Conservation (phyloP, 2,888 invertebrate genomes). For the Coelinius sp. region DNA sequence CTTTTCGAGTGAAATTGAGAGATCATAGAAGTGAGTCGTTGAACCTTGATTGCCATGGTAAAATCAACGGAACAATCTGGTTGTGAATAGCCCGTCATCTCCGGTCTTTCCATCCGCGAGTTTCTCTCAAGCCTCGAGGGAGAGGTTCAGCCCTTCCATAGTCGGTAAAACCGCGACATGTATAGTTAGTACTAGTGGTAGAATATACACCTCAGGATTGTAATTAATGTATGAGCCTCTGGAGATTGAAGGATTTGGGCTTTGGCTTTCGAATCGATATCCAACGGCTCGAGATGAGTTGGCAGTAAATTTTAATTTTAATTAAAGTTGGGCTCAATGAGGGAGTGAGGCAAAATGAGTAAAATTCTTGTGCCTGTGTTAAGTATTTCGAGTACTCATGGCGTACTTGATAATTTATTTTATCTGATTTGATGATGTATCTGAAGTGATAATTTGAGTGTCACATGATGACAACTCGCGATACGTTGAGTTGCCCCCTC, state of each 20-base stretch:
- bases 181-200: slow-evolving; percentile 5
- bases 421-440: neutral
- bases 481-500: neutral
- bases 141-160: slow-evolving; percentile 25
- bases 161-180: slow-evolving; percentile 8
- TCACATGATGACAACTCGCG: neutral
- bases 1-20: too few relatives aligned
- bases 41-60: neutral
- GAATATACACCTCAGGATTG: slow-evolving; percentile 38
- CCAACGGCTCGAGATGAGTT: neutral
- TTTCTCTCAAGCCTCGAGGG: slow-evolving; percentile 10
- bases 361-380: neutral
- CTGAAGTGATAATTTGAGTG: neutral
- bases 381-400: neutral
- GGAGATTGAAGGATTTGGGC: slow-evolving; percentile 57
- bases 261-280: slow-evolving; percentile 1
- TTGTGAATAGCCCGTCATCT: slow-evolving; percentile 8
- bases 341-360: neutral
- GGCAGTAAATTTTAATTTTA: neutral
- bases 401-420: neutral
- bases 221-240: slow-evolving; percentile 65
- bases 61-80: slow-evolving; percentile 10
- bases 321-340: neutral
- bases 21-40: neutral
- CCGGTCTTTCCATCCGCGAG: slow-evolving; percentile 13